Base-by-base conservation (phyloP, 2,888 invertebrate species). In the Caenorhabditis plicata region DNA sequence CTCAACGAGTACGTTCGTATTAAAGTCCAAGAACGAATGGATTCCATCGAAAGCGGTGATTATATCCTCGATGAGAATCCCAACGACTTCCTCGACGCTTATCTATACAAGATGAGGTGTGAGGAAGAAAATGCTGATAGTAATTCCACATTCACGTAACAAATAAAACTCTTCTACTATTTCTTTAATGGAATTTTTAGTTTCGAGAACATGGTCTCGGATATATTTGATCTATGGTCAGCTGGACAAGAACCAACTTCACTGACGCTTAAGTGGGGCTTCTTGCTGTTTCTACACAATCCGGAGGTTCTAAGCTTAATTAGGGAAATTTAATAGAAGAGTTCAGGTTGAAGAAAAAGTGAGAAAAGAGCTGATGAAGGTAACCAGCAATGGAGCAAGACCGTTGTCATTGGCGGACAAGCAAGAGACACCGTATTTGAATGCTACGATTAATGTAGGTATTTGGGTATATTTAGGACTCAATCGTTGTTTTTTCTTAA, bases 231-330 rank as follows among this genome's bases (percentile, higher is more conserved):
- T 25, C 27, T 71, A 7, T 68, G 65, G 66, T n/a, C 47, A 2
- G 68, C 66, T 1, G 71, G 71, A 0, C 66, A 66, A 31, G 71
- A 71, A 9, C 68, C 71, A 2, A 67, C 68, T 2, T 46, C 62
- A 8, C 60, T 52, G 0, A 68, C 68, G 9, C 41, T 71, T 13
- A 50, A 39, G 3, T 66, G 63, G 58, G 66, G 54, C 3, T 48
- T 44, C 22, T 39, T 32, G 1, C 53, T 58, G 25, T 44, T 52
- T 23, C 33, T 54, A n/a, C 50, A 61, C 32, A 25, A 48, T n/a
- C 51, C 48, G 2, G 45, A 62, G 22, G 47, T 51, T n/a, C n/a
- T n/a, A n/a, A n/a, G n/a, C n/a, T n/a, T n/a, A n/a, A n/a, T n/a
- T n/a, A n/a, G n/a, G n/a, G n/a, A n/a, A n/a, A n/a, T n/a, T n/a